phyloP scores from a whole-genome alignment of 2,797 vertebrate genomes.

The Pangasius larnaudii region DNA sequence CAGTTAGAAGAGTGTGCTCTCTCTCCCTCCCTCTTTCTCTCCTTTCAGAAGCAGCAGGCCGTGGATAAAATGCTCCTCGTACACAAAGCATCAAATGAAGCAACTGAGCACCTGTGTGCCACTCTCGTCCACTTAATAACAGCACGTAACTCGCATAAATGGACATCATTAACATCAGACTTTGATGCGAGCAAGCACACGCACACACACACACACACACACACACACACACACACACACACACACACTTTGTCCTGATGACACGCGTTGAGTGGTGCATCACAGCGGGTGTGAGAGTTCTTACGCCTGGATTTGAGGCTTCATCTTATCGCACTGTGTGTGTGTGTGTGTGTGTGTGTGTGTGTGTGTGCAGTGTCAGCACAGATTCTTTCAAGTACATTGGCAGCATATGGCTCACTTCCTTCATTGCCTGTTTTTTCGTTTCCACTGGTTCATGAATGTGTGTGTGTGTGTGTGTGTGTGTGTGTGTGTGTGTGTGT shows the following conservation, averaged over 20 bases:
- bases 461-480: conserved; percentile 39
- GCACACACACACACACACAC: conserved; percentile 41
- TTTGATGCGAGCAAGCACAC: conserved; percentile 8
- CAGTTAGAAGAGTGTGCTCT: conserved; percentile 55
- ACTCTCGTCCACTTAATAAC: conserved; percentile 33
- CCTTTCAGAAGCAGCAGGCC: conserved; percentile 69
- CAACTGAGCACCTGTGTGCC: conserved; percentile 59
- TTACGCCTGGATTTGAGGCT: conserved; percentile 22
- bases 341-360: conserved; percentile 1
- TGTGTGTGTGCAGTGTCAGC: conserved; percentile 12
- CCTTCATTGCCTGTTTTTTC: conserved; percentile 38
- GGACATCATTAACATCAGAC: conserved; percentile 35
- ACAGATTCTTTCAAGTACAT: conserved; percentile 33
- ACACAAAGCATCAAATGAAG: conserved; percentile 61
- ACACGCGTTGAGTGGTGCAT: conserved; percentile 20
- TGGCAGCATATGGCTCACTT: conserved; percentile 54
- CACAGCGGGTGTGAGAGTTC: conserved; percentile 5
- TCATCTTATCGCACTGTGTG: conserved; percentile 26
- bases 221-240: conserved; percentile 41
- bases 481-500: conserved; percentile 30
- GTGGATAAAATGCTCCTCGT: conserved; percentile 68
- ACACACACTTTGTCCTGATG: conserved; percentile 18
- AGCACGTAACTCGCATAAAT: conserved; percentile 13
- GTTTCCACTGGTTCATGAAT: conserved; percentile 34
- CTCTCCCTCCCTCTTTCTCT: conserved; percentile 47